Base-by-base conservation (phyloP, 2,888 invertebrate species). In the Thymelicus sylvestris region DNA sequence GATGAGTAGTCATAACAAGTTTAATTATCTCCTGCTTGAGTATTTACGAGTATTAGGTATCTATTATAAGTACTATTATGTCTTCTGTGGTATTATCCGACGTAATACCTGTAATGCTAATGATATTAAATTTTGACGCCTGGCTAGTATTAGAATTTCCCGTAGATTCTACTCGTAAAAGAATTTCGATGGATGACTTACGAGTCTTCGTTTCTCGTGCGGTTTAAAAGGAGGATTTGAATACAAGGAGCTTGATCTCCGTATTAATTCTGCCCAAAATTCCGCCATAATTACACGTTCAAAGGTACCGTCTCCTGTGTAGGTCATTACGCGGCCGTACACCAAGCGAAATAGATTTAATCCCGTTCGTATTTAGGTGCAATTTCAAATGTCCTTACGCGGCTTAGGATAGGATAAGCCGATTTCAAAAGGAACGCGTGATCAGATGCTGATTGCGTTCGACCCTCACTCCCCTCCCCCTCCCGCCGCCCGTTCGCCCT, bases 381-480 rank as follows among this genome's bases (percentile, higher is more conserved):
- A 79, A 71, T 86, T 83, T 86, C 64, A 79, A 73, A 72, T 77
- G 80, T 71, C 65, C 69, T 71, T 73, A 77, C 75, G 76, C 75
- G 81, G 82, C 84, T 83, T 80, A 82, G 75, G 77, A 72, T 72
- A 79, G 84, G 88, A 89, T 91, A 91, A 92, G 92, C 90, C 86
- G 89, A 88, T 91, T 91, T 91, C 86, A 88, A 88, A 91, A 90
- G 90, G 88, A 88, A 87, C 90, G 88, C 90, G 91, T 91, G 92
- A 92, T 92, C 89, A 87, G 86, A 87, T 87, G 89, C 84, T 90
- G 92, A 92, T 92, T 91, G 91, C 89, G 87, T 85, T 80, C 81
- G 78, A 77, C 79, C 81, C 77, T 66, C 63, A 2, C 62, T 50
- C 50, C 66, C 50, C 8, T 13, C 12, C 44, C 15, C 50, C 19